Evolutionary conservation across 2,113 vertebrate species (phyloP).

Genomic region (Phrynosoma platyrhinos): DNA sequence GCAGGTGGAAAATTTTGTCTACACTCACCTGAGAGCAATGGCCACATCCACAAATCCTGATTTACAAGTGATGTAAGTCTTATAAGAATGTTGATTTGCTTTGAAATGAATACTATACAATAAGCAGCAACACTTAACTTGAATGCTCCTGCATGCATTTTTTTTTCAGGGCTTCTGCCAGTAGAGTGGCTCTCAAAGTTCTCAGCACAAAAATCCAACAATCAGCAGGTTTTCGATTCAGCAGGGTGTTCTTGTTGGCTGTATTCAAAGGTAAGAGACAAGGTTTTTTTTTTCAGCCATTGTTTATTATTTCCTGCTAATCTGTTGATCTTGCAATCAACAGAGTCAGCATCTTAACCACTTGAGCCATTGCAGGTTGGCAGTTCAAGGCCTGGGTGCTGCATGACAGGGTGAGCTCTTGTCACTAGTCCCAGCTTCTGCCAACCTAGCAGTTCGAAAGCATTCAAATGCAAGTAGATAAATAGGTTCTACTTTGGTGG

Average conservation of each 20-base stretch:
- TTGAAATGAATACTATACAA: background rate
- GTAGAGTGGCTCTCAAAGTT: constrained; percentile 65
- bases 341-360: no score
- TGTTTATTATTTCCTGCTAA: background rate
- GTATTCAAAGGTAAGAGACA: constrained; percentile 64
- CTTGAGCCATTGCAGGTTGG: no score
- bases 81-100: background rate
- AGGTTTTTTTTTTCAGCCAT: background rate
- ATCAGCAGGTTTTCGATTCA: constrained; percentile 50
- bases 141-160: background rate
- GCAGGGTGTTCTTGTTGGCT: constrained; percentile 59
- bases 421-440: no score
- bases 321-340: no score
- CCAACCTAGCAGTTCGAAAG: no score
- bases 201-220: constrained; percentile 60
- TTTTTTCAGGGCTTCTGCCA: constrained; percentile 66
- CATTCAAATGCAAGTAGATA: no score
- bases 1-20: constrained; percentile 72
- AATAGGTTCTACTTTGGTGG: no score
- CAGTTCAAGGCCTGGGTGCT: no score
- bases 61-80: constrained; percentile 69
- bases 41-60: constrained; percentile 65
- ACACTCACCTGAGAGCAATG: constrained; percentile 65
- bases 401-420: no score
- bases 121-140: constrained; percentile 1